Base-by-base conservation (phyloP, 2,113 vertebrate genomes). In the Centrocercus urophasianus region DNA sequence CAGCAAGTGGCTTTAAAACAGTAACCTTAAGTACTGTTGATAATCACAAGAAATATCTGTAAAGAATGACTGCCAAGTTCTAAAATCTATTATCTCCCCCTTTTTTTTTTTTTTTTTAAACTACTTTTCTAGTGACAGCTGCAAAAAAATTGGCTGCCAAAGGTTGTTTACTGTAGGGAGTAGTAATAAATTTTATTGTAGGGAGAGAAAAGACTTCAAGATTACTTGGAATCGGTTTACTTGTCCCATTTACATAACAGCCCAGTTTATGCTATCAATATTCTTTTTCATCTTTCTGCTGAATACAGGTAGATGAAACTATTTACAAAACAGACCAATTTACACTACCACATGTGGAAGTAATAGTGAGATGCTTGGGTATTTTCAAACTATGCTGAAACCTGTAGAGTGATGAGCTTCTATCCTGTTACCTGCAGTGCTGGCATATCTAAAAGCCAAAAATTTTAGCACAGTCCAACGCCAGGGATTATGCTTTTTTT, bases 251-350 rank as follows among this genome's bases (percentile, higher is more conserved):
- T 89, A 60, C 60, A 20, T 93, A 93, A 73, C 60, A 91, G 56
- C 78, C 42, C 71, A 52, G 86, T 94, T 94, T 87, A 83, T 32
- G 52, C 72, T 56, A 82, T 93, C 79, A 91, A 27, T 95, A 92
- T 85, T 94, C 56, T 89, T 86, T 93, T 93, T 91, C 64, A 77
- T 92, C 67, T 86, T 66, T 67, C 66, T 86, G 34, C 73, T 82
- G 80, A 63, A 54, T 38, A 69, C 64, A 90, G 30, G 70, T 92
- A 81, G 93, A 83, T 90, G 56, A 95, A 88, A 92, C 16, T 60
- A 83, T 91, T 94, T 91, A 36, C 42, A 45, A 74, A 93, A 8
- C 67, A 89, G 72, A 63, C 67, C 36, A 42, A 66, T 85, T 95
- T 77, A 54, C 73, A 56, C 36, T 72, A 47, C 66, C 61, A 0